Evolutionary conservation across 2,888 invertebrate species (phyloP).

Genomic region (Panorpa germanica): DNA sequence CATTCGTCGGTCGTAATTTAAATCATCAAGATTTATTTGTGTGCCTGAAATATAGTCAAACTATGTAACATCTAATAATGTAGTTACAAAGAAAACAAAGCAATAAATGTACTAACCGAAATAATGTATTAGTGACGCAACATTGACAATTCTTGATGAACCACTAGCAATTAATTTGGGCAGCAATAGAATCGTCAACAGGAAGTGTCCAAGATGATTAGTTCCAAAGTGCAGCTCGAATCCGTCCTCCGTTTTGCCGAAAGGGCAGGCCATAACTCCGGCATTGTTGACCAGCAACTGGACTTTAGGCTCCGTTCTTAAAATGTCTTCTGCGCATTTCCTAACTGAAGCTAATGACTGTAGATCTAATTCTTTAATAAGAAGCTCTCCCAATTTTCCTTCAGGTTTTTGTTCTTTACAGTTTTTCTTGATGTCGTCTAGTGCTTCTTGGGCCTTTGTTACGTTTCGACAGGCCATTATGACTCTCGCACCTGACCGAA

Average conservation of each 20-base stretch:
- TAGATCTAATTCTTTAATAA: slow-evolving; percentile 51
- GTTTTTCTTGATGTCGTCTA: slow-evolving; percentile 49
- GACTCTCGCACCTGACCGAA: slow-evolving; percentile 33
- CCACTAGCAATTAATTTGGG: slow-evolving; percentile 33
- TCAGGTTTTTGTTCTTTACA: no score
- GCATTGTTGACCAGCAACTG: slow-evolving; percentile 53
- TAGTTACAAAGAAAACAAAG: no score
- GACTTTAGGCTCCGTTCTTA: slow-evolving; percentile 25
- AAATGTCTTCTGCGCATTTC: slow-evolving; percentile 37
- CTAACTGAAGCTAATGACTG: slow-evolving; percentile 49
- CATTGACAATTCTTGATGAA: slow-evolving; percentile 37
- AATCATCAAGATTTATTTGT: slow-evolving; percentile 37
- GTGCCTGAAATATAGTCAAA: slow-evolving; percentile 30
- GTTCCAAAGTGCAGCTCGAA: slow-evolving; percentile 46
- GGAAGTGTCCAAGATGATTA: slow-evolving; percentile 44
- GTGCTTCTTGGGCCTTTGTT: slow-evolving; percentile 22
- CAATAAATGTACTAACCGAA: slow-evolving; percentile 25
- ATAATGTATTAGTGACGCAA: slow-evolving; percentile 35
- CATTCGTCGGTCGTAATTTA: slow-evolving; percentile 41
- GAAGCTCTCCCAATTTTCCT: no score
- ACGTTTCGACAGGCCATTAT: slow-evolving; percentile 33
- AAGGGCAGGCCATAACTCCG: slow-evolving; percentile 47
- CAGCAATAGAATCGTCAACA: slow-evolving; percentile 36
- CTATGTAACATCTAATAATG: no score
- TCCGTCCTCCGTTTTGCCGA: slow-evolving; percentile 38